Base-by-base conservation (phyloP, 1,140 invertebrate genomes). In the Eriosoma lanigerum region DNA sequence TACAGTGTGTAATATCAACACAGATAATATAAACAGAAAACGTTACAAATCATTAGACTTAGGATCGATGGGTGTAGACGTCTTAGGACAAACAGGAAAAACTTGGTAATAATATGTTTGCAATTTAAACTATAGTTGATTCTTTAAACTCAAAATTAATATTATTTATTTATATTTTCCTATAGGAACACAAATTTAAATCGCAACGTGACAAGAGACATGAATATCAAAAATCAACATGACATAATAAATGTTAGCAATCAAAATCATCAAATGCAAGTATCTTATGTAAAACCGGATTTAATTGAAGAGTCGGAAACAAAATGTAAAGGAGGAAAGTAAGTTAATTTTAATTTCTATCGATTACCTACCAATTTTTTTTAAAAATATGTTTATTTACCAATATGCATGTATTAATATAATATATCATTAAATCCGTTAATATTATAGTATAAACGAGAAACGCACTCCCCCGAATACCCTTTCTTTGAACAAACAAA, bases 11-110 rank as follows among this genome's bases (percentile, higher is more conserved):
- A 78, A 78, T n/a, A 78, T 78, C 24, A 78, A 78, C 52, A 60
- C 52, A 19, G 75, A 78, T 10, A 78, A 78, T 24, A 78, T 78
- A n/a, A 78, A 78, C 24, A 78, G 75, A 60, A 78, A 60, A 78
- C 75, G 75, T 19, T 78, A 92, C 84, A 90, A 90, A 21, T 85
- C 88, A 50, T 86, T 92, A 44, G 90, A 92, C 86, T 88, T 91
- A 68, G 88, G 88, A 60, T 90, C 90, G 80, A 92, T 92, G 91
- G 91, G 91, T 29, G 90, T 92, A n/a, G 90, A 92, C 84, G 87
- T 91, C 12, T 46, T 78, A 10, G 54, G 54, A 29, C 52, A 58
- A 24, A 60, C 44, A 0, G 75, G 75, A 78, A 78, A 56, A 62
- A 60, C 21, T 78, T 78, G 75, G 75, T 78, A 78, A 48, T 17